A percentile compares a stretch with the other conserved stretches of the same genome.
Conservation (phyloP, 2,797 vertebrate species). For the Darevskia nairensis region DNA sequence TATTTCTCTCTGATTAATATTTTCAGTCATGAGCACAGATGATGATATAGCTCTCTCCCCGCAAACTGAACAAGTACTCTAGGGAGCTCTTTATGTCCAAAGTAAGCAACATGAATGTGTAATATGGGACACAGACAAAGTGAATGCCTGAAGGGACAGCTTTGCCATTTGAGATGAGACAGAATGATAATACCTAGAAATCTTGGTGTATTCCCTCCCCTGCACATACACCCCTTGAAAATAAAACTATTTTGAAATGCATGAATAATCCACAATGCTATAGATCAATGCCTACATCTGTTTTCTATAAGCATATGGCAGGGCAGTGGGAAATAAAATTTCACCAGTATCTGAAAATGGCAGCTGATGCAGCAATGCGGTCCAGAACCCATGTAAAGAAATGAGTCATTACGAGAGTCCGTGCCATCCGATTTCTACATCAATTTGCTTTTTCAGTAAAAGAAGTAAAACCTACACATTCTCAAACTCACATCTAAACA, state of each 20-base stretch:
- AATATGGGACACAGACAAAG: conserved; percentile 17
- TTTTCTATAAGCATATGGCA: background rate
- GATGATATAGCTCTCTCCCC: conserved; percentile 1
- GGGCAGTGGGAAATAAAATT: background rate
- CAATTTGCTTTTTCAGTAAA: background rate
- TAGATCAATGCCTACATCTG: background rate
- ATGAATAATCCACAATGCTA: background rate
- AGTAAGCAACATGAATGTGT: conserved; percentile 14
- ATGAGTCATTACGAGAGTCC: background rate
- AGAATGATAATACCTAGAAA: background rate
- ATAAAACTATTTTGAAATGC: background rate
- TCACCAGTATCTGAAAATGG: background rate
- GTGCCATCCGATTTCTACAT: background rate
- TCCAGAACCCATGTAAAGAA: background rate
- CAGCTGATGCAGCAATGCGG: background rate
- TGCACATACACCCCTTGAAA: background rate
- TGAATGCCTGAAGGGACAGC: background rate
- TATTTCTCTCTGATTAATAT: conserved; percentile 18
- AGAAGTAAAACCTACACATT: too few species aligned
- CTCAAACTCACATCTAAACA: background rate
- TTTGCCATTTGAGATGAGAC: conserved; percentile 3
- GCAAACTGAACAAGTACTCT: background rate
- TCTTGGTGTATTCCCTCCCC: background rate
- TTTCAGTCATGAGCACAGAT: conserved; percentile 20
- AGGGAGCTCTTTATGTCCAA: background rate